These are phyloP conservation scores for Gephyroberyx darwinii DNA, from an alignment of 2,797 vertebrate species.

Conservation along the genomic window DNA sequence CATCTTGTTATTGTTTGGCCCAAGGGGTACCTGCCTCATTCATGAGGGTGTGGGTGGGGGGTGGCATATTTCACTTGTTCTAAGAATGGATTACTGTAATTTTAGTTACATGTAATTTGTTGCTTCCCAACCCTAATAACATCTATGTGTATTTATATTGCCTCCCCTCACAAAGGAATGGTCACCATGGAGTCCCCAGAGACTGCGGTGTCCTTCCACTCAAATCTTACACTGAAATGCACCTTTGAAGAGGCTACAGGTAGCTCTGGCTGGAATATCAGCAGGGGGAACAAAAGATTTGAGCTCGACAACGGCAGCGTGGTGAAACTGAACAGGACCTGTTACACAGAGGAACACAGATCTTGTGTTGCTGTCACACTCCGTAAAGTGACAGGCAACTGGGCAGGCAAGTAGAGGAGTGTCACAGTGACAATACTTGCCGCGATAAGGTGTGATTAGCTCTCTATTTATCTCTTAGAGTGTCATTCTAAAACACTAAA, in stretches of 20 bases:
- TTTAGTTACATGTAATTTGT: too few relatives aligned
- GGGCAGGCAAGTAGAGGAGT: conserved; percentile 58
- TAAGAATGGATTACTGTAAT: too few relatives aligned
- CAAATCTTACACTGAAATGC: conserved; percentile 47
- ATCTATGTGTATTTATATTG: background rate
- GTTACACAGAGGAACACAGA: fast-evolving
- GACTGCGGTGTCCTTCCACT: conserved; percentile 35
- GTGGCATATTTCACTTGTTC: too few relatives aligned
- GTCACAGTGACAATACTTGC: background rate
- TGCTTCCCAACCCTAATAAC: background rate
- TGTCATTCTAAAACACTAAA: background rate
- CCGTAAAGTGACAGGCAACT: conserved; percentile 14
- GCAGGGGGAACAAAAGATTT: fast-evolving
- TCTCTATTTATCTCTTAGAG: background rate
- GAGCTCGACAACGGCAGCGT: conserved; percentile 62
- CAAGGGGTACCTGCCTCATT: too few relatives aligned
- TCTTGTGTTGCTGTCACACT: conserved; percentile 42
- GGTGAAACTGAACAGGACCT: background rate
- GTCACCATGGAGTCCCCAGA: conserved; percentile 50
- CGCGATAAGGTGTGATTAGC: background rate
- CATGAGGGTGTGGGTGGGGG: too few relatives aligned
- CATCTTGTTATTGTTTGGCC: too few relatives aligned
- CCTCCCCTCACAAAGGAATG: conserved; percentile 63
- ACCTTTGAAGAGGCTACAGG: conserved; percentile 35
- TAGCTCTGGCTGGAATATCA: conserved; percentile 57